These are phyloP conservation scores for Brenthis daphne DNA, from an alignment of 2,888 invertebrate genomes.

Conservation along the genomic window DNA sequence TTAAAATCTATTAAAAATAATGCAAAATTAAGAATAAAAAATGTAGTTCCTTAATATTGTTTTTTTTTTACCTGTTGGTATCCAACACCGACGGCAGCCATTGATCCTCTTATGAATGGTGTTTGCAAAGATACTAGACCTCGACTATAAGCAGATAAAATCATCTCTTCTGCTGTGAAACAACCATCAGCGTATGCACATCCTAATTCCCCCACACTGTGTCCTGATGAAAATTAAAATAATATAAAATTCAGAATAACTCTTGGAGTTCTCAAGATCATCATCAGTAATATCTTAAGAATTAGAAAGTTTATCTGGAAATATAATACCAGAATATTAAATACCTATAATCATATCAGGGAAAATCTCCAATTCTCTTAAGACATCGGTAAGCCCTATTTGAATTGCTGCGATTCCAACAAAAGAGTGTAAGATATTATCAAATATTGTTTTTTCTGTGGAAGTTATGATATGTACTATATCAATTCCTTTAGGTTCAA, in stretches of 20 bases:
- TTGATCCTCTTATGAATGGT: constrained; percentile 86
- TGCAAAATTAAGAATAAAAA: too few species aligned
- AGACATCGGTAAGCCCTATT: constrained; percentile 78
- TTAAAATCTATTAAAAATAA: too few species aligned
- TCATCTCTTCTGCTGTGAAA: constrained; percentile 91
- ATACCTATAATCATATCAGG: constrained; percentile 56
- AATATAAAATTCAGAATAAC: too few species aligned
- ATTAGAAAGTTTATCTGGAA: too few species aligned
- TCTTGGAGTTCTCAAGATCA: too few species aligned
- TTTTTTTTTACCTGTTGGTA: constrained; percentile 77
- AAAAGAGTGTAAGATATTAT: constrained; percentile 86
- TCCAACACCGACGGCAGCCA: constrained; percentile 92
- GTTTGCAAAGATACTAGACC: constrained; percentile 87
- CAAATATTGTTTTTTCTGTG: constrained; percentile 75
- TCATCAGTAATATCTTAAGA: too few species aligned
- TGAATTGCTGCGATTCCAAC: constrained; percentile 87
- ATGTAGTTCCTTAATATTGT: background rate
- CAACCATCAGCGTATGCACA: background rate
- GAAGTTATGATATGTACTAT: constrained; percentile 85
- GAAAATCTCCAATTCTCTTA: constrained; percentile 79
- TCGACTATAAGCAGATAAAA: constrained; percentile 90
- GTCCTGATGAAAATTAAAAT: too few species aligned
- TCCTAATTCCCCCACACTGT: too few species aligned
- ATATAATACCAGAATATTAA: too few species aligned
- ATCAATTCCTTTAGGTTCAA: constrained; percentile 83